Evolutionary conservation across 2,113 vertebrate species (phyloP).

Genomic region (Syngnathoides biaculeatus): DNA sequence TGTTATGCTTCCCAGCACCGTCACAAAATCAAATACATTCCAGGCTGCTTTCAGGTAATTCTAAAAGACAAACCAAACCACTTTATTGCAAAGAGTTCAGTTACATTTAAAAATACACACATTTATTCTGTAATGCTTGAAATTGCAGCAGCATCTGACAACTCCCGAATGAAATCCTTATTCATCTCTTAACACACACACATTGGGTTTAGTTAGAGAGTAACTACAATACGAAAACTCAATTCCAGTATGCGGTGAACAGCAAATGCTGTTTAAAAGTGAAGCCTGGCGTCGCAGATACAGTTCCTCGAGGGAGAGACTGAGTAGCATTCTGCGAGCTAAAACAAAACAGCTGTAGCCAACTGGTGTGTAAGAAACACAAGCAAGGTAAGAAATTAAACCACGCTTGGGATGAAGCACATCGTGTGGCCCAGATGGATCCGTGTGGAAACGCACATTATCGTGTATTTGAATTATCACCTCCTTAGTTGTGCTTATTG

Average conservation of each 20-base stretch:
- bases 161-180: not conserved
- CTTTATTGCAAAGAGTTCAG: not conserved
- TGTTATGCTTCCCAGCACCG: conserved; percentile 97
- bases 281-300: not conserved
- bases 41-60: conserved; percentile 91
- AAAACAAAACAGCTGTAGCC: conserved; percentile 65
- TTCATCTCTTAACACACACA: not conserved
- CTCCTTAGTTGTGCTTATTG: conserved; percentile 11
- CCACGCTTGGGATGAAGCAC: conserved; percentile 49
- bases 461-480: not conserved
- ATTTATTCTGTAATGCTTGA: not conserved
- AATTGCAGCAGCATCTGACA: not conserved
- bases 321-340: not conserved
- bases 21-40: conserved; percentile 99
- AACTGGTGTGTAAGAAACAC: conserved; percentile 58
- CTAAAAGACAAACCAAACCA: conserved; percentile 27
- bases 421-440: conserved; percentile 41
- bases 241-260: not conserved
- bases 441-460: conserved; percentile 50
- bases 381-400: conserved; percentile 69
- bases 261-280: not conserved
- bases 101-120: not conserved
- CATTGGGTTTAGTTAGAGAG: not conserved
- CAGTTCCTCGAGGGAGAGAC: not conserved
- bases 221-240: not conserved